Base-by-base conservation (phyloP, 2,888 invertebrate species). In the Microctonus aethiopoides region DNA sequence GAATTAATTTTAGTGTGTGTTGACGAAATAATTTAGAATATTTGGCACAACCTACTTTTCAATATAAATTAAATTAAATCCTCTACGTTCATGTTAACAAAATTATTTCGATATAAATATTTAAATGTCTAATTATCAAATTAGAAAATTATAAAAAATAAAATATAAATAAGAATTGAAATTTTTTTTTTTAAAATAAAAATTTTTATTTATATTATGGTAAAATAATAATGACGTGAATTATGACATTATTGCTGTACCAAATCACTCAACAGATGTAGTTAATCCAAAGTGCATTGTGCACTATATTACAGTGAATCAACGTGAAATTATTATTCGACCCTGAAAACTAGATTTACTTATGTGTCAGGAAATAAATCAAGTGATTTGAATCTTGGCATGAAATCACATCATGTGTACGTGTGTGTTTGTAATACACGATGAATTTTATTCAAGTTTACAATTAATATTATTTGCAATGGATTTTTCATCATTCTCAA, bases 331-430 rank as follows among this genome's bases (percentile, higher is more conserved):
- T 70, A 70, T 54, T 54, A 16, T 22, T 41, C 52, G 69, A 65
- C 69, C 69, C 65, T 66, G 70, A 34, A 46, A 66, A 32, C 32
- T 52, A 32, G 13, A 57, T 24, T 39, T 34, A 9, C 10, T 36
- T 20, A 13, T n/a, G 36, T 59, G 32, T 9, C 56, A 54, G 24
- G 22, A 39, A 11, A 65, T 65, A 60, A 69, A 60, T 67, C 57
- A 68, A 59, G 57, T 39, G 39, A 65, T 60, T 39, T 52, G 13
- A 60, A 51, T 67, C 41, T 67, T 67, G 67, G 67, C 67, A 67
- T 34, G 13, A 52, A 54, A 34, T 57, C 32, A n/a, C n/a, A 57
- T 57, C 24, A 29, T 29, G n/a, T 39, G 7, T 61, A n/a, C n/a
- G n/a, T n/a, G n/a, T n/a, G n/a, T n/a, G n/a, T n/a, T n/a, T n/a